phyloP scores from a whole-genome alignment of 2,888 invertebrate genomes.

The Liposcelis brunnea region DNA sequence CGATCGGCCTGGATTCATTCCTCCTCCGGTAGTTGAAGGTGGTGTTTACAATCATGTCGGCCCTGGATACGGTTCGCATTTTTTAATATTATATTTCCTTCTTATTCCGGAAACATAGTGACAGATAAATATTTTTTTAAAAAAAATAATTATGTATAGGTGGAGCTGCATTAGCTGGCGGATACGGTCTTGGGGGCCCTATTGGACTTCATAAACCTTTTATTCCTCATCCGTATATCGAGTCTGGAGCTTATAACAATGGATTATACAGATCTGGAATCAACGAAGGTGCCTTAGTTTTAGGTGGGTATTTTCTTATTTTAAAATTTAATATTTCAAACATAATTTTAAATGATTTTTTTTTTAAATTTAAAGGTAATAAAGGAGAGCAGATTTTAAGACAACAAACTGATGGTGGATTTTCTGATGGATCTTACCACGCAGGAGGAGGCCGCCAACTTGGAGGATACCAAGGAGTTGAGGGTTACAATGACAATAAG shows the following conservation, averaged over 20 bases:
- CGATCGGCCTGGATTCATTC: no score
- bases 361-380: not conserved
- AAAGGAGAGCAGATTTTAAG: not conserved
- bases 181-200: not conserved
- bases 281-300: conserved; percentile 1
- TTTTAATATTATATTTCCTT: no score
- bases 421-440: not conserved
- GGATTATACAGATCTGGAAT: conserved; percentile 1
- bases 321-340: not conserved
- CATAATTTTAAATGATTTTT: not conserved
- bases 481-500: conserved; percentile 6
- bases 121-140: no score
- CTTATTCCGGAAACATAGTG: no score
- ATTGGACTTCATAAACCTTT: not conserved
- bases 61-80: no score
- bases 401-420: not conserved
- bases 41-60: no score
- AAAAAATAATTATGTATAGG: no score
- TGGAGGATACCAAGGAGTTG: conserved; percentile 3
- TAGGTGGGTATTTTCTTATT: not conserved
- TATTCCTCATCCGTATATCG: not conserved
- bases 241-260: not conserved
- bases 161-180: not conserved
- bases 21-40: no score
- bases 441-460: not conserved